Evolutionary conservation across 2,113 vertebrate species (phyloP), one percentile per base, ranked within the genome.

Genomic region (Mugil cephalus): DNA sequence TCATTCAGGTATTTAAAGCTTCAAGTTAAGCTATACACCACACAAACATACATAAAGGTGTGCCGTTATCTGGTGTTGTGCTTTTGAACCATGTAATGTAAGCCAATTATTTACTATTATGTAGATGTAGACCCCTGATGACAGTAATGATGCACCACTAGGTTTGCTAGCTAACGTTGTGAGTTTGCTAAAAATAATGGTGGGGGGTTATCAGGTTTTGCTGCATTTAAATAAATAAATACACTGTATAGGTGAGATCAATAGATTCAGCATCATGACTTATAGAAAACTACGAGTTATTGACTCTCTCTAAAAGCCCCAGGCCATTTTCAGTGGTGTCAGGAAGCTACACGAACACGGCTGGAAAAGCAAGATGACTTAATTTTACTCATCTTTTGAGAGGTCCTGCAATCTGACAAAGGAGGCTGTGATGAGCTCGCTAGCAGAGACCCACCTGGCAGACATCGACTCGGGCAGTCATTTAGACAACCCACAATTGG

Each of bases 391-490:
- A 60, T 74, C 68, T 58, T 74, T 39, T 55, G 61, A 89, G 60
- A 74, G 73, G 45, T 67, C 54, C 74, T 59, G 39, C 56, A 84
- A 59, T 77, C 56, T 75, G 61, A 77, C 65, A 75, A 80, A 71
- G 45, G 50, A 1, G 48, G 39, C 30, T 17, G 43, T 83, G 79
- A 87, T 77, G 65, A 81, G 77, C 62, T 68, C 0, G 18, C 50
- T 69, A 13, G 12, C 11, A 66, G 67, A 79, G 17, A 36, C 64
- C 55, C 66, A 83, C 68, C 80, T 73, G 71, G 61, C 70, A 79
- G 72, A 81, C 84, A 88, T 81, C 34, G 48, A 86, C 83, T 87
- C 55, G 65, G 81, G 58, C 85, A 79, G 79, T 87, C 85, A 85
- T 83, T 89, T 80, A 85, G 60, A 83, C 47, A 77, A 66, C 58